These are phyloP conservation scores for Eucidaris tribuloides DNA, from an alignment of 35 echinoderm and acorn worm species.

Conservation along the genomic window DNA sequence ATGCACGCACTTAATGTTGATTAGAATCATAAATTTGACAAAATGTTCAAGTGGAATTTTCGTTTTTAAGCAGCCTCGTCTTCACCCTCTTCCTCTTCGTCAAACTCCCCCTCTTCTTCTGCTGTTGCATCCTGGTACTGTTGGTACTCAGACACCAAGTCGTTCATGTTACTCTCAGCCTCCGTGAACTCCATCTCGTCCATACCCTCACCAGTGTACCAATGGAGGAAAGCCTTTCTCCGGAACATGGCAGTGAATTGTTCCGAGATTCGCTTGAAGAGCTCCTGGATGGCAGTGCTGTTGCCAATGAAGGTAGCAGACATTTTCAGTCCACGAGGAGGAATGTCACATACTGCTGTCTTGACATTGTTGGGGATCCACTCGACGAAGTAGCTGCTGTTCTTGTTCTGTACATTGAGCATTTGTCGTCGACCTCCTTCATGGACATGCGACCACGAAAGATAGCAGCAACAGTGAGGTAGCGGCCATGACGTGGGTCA, in stretches of 20 bases:
- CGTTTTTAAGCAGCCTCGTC: background rate
- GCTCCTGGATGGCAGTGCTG: slow-evolving; percentile 59
- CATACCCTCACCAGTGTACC: slow-evolving; percentile 86
- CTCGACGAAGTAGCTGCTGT: slow-evolving; percentile 81
- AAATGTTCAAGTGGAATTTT: no score
- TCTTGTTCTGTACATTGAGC: slow-evolving; percentile 65
- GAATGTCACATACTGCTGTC: slow-evolving; percentile 78
- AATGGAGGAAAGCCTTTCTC: slow-evolving; percentile 85
- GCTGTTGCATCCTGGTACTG: slow-evolving; percentile 89
- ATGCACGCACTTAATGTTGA: no score
- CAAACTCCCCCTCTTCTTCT: slow-evolving; percentile 86
- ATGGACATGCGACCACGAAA: slow-evolving; percentile 97
- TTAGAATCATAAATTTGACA: no score
- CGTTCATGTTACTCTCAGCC: slow-evolving; percentile 87
- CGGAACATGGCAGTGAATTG: slow-evolving; percentile 92
- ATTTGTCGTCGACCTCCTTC: slow-evolving; percentile 85
- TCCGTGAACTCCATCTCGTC: slow-evolving; percentile 86
- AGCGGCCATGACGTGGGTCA: slow-evolving; percentile 87
- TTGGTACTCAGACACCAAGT: slow-evolving; percentile 88
- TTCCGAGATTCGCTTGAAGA: slow-evolving; percentile 75
- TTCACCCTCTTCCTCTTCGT: slow-evolving; percentile 46
- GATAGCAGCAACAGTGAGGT: slow-evolving; percentile 86
- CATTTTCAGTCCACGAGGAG: slow-evolving; percentile 75
- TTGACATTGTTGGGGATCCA: slow-evolving; percentile 95
- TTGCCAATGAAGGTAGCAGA: slow-evolving; percentile 66